Conservation (phyloP, 2,888 invertebrate genomes). For the Dicycla oo region DNA sequence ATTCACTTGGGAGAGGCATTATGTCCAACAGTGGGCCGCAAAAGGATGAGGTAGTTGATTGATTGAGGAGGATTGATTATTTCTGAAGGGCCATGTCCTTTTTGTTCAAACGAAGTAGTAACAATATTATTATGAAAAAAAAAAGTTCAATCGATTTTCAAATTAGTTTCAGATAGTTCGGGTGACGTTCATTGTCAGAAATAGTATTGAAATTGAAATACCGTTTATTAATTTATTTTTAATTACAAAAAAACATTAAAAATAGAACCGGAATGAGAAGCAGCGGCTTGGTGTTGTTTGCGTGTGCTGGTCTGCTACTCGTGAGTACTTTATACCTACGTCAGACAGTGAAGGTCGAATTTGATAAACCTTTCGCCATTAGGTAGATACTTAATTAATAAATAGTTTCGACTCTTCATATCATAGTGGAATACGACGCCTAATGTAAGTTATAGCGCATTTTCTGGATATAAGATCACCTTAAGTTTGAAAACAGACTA, state of each 20-base stretch:
- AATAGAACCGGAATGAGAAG: slow-evolving; percentile 76
- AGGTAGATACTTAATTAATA: no score
- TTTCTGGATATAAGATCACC: no score
- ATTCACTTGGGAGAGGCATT: not conserved
- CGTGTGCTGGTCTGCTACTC: slow-evolving; percentile 83
- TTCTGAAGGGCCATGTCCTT: slow-evolving; percentile 17
- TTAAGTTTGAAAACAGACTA: no score
- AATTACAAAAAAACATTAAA: slow-evolving; percentile 65
- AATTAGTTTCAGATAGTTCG: slow-evolving; percentile 64
- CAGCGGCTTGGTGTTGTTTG: slow-evolving; percentile 81
- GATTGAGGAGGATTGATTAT: not conserved
- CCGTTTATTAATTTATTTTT: slow-evolving; percentile 54
- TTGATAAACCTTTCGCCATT: no score
- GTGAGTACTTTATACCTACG: slow-evolving; percentile 61
- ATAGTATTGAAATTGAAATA: slow-evolving; percentile 57
- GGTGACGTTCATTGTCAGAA: slow-evolving; percentile 61
- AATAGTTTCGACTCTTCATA: no score
- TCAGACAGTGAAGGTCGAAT: no score
- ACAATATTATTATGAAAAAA: slow-evolving; percentile 22
- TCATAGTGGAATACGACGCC: no score
- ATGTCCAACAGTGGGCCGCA: not conserved
- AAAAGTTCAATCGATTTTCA: slow-evolving; percentile 57
- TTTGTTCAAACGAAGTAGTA: slow-evolving; percentile 5
- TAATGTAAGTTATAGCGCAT: no score
- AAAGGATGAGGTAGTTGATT: not conserved